phyloP scores from a whole-genome alignment of 2,113 vertebrate species.

The Plestiodon gilberti region DNA sequence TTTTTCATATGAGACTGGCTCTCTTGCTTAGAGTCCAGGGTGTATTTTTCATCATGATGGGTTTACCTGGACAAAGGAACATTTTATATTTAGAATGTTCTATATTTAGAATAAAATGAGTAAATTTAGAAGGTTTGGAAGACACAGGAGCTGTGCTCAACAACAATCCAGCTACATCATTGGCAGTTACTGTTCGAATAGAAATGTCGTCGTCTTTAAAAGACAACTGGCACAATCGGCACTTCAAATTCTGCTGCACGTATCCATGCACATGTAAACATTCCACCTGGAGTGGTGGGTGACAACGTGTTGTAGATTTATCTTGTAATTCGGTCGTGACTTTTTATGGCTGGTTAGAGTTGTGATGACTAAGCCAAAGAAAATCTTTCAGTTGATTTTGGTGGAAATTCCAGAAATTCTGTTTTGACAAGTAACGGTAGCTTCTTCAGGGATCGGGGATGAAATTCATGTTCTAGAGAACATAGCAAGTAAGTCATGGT shows the following conservation, averaged over 20 bases:
- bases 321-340: background rate
- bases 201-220: background rate
- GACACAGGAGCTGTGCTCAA: background rate
- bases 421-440: background rate
- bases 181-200: background rate
- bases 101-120: background rate
- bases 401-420: background rate
- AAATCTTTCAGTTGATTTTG: background rate
- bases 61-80: background rate
- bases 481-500: too few species aligned
- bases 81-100: background rate
- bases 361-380: rapidly evolving
- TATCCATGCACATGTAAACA: too few species aligned
- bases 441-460: background rate
- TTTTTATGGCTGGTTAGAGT: rapidly evolving
- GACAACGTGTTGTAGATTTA: too few species aligned
- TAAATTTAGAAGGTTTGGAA: background rate
- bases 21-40: too few species aligned
- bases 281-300: too few species aligned
- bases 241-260: too few species aligned
- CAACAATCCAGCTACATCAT: background rate
- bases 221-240: too few species aligned
- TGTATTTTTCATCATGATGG: too few species aligned
- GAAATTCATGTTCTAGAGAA: background rate
- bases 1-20: too few species aligned